Conservation (phyloP, 2,113 vertebrate genomes). For the Cyanistes caeruleus region DNA sequence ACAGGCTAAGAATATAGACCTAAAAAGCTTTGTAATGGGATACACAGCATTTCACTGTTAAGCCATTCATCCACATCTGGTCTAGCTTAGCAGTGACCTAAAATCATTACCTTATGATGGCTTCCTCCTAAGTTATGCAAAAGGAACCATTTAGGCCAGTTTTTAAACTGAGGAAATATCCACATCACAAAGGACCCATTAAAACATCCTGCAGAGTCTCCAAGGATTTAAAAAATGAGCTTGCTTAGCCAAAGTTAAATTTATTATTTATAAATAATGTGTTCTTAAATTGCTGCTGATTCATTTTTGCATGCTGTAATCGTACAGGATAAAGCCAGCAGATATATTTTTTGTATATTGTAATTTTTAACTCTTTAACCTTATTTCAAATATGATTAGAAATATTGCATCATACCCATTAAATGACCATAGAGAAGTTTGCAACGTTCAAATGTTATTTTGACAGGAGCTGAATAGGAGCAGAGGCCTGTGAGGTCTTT, state of each 20-base stretch:
- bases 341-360: not conserved
- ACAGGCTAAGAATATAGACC: not conserved
- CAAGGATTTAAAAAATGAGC: constrained; percentile 41
- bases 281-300: constrained; percentile 26
- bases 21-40: constrained; percentile 54
- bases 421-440: not conserved
- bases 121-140: constrained; percentile 33
- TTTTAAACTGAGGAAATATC: constrained; percentile 49
- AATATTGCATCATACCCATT: not conserved
- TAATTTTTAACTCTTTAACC: not conserved
- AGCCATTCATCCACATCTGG: constrained; percentile 50
- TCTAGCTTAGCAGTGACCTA: constrained; percentile 46
- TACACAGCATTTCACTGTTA: constrained; percentile 34
- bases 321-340: not conserved
- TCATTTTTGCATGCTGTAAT: constrained; percentile 33
- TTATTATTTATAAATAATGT: constrained; percentile 18
- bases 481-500: not conserved
- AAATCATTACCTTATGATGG: constrained; percentile 43
- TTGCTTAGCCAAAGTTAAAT: not conserved
- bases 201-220: constrained; percentile 27
- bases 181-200: constrained; percentile 38
- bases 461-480: not conserved
- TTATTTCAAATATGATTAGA: not conserved
- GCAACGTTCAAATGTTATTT: not conserved
- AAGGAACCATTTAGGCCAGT: constrained; percentile 17